A percentile compares a stretch with the other conserved stretches of the same genome.
Conservation (phyloP, 2,113 vertebrate species). For the Phaetusa simplex region DNA sequence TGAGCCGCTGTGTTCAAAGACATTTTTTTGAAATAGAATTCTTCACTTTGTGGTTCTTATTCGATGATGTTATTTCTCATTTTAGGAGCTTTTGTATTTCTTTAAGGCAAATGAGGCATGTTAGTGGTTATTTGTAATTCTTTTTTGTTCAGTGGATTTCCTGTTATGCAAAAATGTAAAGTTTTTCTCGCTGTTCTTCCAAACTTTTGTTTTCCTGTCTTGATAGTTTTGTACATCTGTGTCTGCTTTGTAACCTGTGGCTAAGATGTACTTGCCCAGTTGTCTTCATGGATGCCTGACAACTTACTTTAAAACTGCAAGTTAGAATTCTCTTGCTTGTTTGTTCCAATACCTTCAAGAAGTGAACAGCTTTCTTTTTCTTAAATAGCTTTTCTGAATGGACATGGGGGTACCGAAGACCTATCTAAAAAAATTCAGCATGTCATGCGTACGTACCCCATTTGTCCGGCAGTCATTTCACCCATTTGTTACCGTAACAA, state of each 20-base stretch:
- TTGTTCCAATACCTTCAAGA: neutral
- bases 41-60: conserved; percentile 58
- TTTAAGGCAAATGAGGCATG: conserved; percentile 63
- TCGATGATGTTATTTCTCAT: conserved; percentile 42
- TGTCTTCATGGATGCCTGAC: neutral
- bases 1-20: conserved; percentile 48
- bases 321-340: neutral
- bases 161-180: conserved; percentile 66
- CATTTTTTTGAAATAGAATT: conserved; percentile 49
- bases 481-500: neutral
- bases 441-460: neutral
- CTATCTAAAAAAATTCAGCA: neutral
- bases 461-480: neutral
- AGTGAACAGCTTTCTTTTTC: neutral
- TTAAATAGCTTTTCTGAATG: neutral
- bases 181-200: conserved; percentile 51
- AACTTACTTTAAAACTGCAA: neutral
- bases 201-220: conserved; percentile 60
- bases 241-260: conserved; percentile 65
- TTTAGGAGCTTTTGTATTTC: conserved; percentile 63
- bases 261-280: conserved; percentile 49
- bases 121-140: conserved; percentile 64
- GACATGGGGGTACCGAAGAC: neutral
- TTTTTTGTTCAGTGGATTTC: conserved; percentile 67
- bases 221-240: conserved; percentile 61